Conservation (phyloP, 2,113 vertebrate genomes). For the Chaetodon auriga region DNA sequence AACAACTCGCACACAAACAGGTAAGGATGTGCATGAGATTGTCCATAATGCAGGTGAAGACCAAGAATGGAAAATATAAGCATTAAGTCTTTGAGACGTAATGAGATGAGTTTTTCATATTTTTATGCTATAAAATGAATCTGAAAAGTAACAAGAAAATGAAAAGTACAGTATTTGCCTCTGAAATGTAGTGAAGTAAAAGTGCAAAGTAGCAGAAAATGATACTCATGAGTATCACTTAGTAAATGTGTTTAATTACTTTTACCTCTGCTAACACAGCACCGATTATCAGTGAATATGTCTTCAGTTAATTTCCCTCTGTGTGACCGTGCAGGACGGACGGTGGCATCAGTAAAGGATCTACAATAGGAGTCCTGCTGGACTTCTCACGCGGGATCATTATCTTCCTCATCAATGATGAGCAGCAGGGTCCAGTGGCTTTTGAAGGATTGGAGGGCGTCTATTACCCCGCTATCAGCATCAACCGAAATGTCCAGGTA, state of each 20-base stretch:
- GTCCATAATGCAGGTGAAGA: background rate
- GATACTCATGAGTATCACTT: too few relatives aligned
- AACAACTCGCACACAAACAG: slow-evolving; percentile 99
- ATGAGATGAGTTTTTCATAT: too few relatives aligned
- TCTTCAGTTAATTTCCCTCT: background rate
- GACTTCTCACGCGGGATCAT: slow-evolving; percentile 92
- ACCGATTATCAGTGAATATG: background rate
- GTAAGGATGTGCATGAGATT: slow-evolving; percentile 72
- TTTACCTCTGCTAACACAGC: background rate
- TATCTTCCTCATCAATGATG: slow-evolving; percentile 97
- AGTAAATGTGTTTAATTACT: too few relatives aligned
- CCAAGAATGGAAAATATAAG: too few relatives aligned
- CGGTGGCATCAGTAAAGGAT: slow-evolving; percentile 93
- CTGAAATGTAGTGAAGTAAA: background rate
- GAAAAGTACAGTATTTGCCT: too few relatives aligned
- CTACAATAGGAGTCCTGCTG: slow-evolving; percentile 93
- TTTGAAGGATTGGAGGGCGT: slow-evolving; percentile 94
- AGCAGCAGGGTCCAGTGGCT: slow-evolving; percentile 97
- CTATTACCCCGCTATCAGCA: slow-evolving; percentile 96
- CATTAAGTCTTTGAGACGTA: too few relatives aligned
- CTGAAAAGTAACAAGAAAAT: too few relatives aligned
- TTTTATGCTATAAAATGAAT: too few relatives aligned
- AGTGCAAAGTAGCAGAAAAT: background rate
- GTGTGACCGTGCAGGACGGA: slow-evolving; percentile 87
- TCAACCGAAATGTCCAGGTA: slow-evolving; percentile 99